These are phyloP conservation scores for Drosophila triauraria DNA, from an alignment of 1,140 invertebrate genomes.

Conservation along the genomic window DNA sequence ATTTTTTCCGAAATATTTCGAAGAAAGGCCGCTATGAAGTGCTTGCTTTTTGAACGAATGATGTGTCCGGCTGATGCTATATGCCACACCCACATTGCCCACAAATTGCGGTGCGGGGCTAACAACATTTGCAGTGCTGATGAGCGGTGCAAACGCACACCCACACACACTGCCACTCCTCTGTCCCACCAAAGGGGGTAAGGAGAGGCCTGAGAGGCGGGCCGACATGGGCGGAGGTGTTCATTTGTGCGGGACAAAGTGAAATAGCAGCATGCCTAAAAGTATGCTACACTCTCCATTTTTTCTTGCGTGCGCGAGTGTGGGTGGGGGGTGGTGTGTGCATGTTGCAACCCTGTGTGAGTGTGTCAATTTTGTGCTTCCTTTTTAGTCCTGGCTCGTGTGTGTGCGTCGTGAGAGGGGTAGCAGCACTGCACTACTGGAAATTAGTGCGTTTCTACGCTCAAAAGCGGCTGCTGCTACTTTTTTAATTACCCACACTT, in stretches of 20 bases:
- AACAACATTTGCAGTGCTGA: constrained; percentile 73
- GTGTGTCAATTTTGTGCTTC: constrained; percentile 62
- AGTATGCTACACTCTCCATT: constrained; percentile 63
- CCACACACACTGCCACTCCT: background rate
- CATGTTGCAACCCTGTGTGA: constrained; percentile 34
- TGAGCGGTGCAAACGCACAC: constrained; percentile 47
- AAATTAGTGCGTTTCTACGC: constrained; percentile 82
- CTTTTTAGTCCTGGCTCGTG: constrained; percentile 32
- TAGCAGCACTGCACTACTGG: constrained; percentile 73
- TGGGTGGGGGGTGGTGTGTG: constrained; percentile 4
- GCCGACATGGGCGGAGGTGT: constrained; percentile 56
- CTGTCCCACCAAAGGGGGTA: background rate
- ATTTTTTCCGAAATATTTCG: constrained; percentile 18
- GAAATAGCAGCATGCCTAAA: constrained; percentile 82
- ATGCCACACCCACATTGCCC: constrained; percentile 80
- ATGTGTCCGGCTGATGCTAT: constrained; percentile 58
- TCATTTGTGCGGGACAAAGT: constrained; percentile 79
- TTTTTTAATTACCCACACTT: constrained; percentile 84
- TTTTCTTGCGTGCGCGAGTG: constrained; percentile 44
- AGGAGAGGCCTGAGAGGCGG: background rate
- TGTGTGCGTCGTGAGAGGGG: constrained; percentile 15
- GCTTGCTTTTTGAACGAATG: constrained; percentile 61
- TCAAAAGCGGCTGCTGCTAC: constrained; percentile 77
- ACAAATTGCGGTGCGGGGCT: constrained; percentile 79
- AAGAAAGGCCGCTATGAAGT: constrained; percentile 14